Evolutionary conservation across 2,888 invertebrate genomes (phyloP).

Genomic region (Dicycla oo): DNA sequence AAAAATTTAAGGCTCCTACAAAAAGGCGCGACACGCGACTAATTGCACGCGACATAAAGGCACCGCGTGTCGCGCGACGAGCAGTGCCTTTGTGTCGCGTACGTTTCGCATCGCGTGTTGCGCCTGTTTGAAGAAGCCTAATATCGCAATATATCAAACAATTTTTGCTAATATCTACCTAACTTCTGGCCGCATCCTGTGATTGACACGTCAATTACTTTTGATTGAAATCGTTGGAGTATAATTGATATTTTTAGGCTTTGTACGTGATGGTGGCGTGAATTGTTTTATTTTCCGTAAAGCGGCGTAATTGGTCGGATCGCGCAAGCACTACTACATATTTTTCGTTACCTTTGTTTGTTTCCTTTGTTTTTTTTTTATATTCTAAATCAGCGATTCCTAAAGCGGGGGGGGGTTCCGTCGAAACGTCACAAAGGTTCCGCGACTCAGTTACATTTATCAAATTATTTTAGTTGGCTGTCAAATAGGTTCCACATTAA

Average conservation of each 20-base stretch:
- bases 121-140: no score
- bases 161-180: not conserved
- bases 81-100: no score
- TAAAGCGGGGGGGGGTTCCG: no score
- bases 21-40: no score
- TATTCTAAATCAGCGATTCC: not conserved
- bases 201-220: constrained; percentile 29
- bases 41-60: no score
- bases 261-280: not conserved
- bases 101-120: no score
- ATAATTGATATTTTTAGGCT: constrained; percentile 35
- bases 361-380: not conserved
- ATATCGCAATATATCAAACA: not conserved
- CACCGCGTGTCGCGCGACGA: no score
- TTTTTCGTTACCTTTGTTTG: not conserved
- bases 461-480: no score
- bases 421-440: no score
- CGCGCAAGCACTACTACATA: not conserved
- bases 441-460: no score
- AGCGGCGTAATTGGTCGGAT: constrained; percentile 23
- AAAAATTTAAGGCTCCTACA: no score
- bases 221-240: constrained; percentile 36
- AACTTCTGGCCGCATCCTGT: constrained; percentile 1
- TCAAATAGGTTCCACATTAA: no score
- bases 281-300: constrained; percentile 29